These are phyloP conservation scores for Caenorhabditis sp. DNA, from an alignment of 2,888 invertebrate genomes.

Conservation along the genomic window DNA sequence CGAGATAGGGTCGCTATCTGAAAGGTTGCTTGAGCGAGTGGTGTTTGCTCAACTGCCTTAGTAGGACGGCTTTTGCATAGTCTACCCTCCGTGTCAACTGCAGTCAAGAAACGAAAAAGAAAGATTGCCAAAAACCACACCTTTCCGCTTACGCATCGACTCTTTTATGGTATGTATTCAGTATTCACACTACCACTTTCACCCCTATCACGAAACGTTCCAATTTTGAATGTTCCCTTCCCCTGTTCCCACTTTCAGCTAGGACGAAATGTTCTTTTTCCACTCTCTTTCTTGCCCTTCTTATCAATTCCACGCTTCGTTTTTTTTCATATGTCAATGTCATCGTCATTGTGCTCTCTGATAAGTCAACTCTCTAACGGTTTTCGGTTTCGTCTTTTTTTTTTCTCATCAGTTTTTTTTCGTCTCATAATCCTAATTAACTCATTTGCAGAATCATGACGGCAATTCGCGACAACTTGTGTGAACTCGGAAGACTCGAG, in stretches of 20 bases:
- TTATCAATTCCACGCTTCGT: slow-evolving; percentile 32
- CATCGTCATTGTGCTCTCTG: slow-evolving; percentile 24
- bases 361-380: slow-evolving; percentile 20
- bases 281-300: not conserved
- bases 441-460: slow-evolving; percentile 50
- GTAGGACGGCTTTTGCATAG: slow-evolving; percentile 56
- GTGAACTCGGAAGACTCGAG: slow-evolving; percentile 73
- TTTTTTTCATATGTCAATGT: slow-evolving; percentile 28
- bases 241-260: not conserved
- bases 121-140: slow-evolving; percentile 64
- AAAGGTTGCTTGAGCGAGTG: slow-evolving; percentile 44
- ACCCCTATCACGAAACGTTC: slow-evolving; percentile 17
- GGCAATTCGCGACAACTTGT: slow-evolving; percentile 73
- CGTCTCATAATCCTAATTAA: not conserved
- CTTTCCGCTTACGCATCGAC: slow-evolving; percentile 49
- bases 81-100: slow-evolving; percentile 52
- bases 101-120: slow-evolving; percentile 38
- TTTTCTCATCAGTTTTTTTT: not conserved
- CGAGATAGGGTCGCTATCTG: slow-evolving; percentile 29
- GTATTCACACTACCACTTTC: slow-evolving; percentile 9
- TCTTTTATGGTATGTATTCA: slow-evolving; percentile 31
- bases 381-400: slow-evolving; percentile 22
- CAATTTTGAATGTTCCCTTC: not conserved
- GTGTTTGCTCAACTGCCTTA: slow-evolving; percentile 70
- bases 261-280: slow-evolving; percentile 27